phyloP scores from a whole-genome alignment of 2,113 vertebrate species.

The Dolichallabes microphthalmus region DNA sequence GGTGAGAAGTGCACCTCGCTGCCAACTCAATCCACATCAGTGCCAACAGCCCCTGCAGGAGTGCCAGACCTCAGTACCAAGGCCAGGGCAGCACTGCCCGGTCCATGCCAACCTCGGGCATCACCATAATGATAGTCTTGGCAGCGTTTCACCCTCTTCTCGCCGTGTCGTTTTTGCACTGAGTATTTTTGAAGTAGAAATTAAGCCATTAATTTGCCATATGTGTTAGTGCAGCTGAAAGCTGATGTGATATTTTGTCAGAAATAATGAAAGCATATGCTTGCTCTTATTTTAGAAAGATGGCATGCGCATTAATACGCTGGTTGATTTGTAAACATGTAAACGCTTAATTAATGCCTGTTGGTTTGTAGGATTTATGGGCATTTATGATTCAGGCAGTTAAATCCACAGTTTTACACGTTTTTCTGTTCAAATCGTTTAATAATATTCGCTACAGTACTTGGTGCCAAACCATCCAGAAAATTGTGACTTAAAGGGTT shows the following conservation, averaged over 20 bases:
- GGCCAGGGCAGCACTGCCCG: slow-evolving; percentile 14
- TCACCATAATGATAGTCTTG: slow-evolving; percentile 10
- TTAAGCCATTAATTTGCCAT: slow-evolving; percentile 5
- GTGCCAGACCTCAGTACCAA: slow-evolving; percentile 14
- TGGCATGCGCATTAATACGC: background rate
- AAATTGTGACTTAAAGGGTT: background rate
- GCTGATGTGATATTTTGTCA: background rate
- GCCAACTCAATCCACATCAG: slow-evolving; percentile 7
- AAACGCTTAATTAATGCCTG: background rate
- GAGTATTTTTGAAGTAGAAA: slow-evolving; percentile 15
- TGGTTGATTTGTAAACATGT: slow-evolving; percentile 6
- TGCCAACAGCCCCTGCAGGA: slow-evolving; percentile 27
- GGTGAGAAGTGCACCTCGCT: slow-evolving; percentile 22
- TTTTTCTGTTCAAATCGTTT: background rate
- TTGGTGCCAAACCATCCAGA: slow-evolving; percentile 17
- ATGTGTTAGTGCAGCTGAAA: background rate
- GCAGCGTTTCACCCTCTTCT: slow-evolving; percentile 1
- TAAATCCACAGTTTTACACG: background rate
- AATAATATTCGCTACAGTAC: background rate
- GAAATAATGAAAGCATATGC: slow-evolving; percentile 16
- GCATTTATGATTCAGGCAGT: background rate
- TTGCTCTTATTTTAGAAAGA: background rate
- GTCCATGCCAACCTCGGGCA: slow-evolving; percentile 1
- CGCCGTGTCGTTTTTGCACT: slow-evolving; percentile 6
- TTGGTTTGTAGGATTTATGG: background rate